Percentiles rank a stretch among this genome's conserved stretches.
phyloP scores from a whole-genome alignment of 2,888 invertebrate genomes.

The Anthophora plumipes region DNA sequence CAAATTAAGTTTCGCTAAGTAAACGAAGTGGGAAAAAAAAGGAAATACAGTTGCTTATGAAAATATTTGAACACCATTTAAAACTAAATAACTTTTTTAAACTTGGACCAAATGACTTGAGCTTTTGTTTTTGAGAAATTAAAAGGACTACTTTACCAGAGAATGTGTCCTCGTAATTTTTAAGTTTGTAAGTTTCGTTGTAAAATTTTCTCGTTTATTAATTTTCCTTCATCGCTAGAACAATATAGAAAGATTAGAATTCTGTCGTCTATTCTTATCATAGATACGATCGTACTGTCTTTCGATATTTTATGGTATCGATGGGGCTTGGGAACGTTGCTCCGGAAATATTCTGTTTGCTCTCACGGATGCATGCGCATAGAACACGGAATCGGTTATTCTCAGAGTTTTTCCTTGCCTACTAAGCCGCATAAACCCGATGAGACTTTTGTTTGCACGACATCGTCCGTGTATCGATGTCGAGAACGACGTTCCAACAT shows the following conservation, averaged over 20 bases:
- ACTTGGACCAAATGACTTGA: no score
- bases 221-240: not conserved
- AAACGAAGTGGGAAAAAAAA: no score
- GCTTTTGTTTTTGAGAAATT: no score
- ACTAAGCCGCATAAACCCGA: conserved; percentile 56
- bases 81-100: no score
- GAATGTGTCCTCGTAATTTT: no score
- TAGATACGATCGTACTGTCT: not conserved
- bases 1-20: no score
- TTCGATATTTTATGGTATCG: conserved; percentile 27
- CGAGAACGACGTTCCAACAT: conserved; percentile 31
- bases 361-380: conserved; percentile 18
- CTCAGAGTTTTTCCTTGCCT: conserved; percentile 48
- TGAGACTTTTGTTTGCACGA: conserved; percentile 64
- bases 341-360: conserved; percentile 51
- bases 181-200: no score
- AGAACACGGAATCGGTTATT: conserved; percentile 54
- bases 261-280: not conserved
- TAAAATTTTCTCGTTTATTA: no score
- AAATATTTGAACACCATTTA: no score
- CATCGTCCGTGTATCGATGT: conserved; percentile 45
- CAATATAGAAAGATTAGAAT: not conserved
- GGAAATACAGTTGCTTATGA: no score
- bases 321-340: not conserved
- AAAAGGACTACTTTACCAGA: no score